Conservation (phyloP, 2,888 invertebrate genomes). For the Galerucella calmariensis region DNA sequence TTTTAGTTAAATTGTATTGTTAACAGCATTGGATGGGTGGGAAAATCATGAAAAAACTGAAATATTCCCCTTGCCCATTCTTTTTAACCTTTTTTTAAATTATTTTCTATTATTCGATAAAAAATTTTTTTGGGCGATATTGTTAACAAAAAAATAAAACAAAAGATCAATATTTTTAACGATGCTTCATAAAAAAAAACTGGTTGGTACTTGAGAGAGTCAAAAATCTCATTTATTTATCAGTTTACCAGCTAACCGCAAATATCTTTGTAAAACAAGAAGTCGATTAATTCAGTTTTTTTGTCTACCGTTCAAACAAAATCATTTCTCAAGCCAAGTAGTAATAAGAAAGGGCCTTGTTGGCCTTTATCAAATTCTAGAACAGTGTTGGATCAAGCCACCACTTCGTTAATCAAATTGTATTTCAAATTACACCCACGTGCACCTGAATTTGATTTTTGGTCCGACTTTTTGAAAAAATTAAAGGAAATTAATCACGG, state of each 20-base stretch:
- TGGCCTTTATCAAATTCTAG: background rate
- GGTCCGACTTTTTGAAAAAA: no score
- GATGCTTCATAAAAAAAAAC: background rate
- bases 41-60: no score
- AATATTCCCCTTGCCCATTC: background rate
- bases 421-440: no score
- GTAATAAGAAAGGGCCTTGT: background rate
- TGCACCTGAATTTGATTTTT: no score
- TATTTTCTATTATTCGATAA: no score
- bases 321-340: background rate
- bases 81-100: background rate
- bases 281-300: background rate
- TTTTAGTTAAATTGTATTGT: no score
- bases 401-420: background rate
- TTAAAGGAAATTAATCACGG: no score
- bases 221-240: conserved; percentile 3
- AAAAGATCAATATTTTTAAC: conserved; percentile 9
- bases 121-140: no score
- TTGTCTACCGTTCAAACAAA: background rate
- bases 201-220: background rate
- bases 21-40: no score
- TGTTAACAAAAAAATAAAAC: background rate
- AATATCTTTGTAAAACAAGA: conserved; percentile 13
- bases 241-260: conserved; percentile 6
- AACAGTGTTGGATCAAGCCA: background rate